These are phyloP conservation scores for Caracal caracal DNA, from an alignment of 2,113 vertebrate genomes.

Conservation along the genomic window DNA sequence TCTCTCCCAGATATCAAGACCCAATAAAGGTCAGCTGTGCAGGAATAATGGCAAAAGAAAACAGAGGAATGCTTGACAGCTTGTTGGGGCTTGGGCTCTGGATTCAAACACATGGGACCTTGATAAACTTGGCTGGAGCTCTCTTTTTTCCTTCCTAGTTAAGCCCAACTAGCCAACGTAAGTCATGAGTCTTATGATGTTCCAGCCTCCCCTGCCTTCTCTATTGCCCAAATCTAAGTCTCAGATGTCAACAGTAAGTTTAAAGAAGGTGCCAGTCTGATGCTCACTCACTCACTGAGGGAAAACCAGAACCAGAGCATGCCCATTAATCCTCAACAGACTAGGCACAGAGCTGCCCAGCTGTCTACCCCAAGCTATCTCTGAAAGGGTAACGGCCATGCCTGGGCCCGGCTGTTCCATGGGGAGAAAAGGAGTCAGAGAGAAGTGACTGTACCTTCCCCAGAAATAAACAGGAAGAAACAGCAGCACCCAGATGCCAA, in stretches of 20 bases:
- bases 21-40: neutral
- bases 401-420: neutral
- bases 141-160: neutral
- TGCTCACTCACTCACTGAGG: neutral
- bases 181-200: neutral
- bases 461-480: slow-evolving; percentile 1
- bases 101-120: neutral
- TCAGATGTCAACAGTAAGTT: neutral
- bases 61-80: neutral
- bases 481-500: neutral
- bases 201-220: neutral
- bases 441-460: neutral
- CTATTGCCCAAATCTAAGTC: neutral
- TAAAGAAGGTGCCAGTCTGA: neutral
- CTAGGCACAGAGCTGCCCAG: neutral
- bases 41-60: neutral
- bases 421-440: neutral
- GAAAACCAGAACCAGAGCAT: neutral
- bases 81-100: neutral
- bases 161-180: neutral
- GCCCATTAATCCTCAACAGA: neutral
- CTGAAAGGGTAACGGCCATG: neutral
- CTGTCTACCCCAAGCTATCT: neutral
- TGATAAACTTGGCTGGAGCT: neutral
- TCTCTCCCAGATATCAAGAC: neutral